These are phyloP conservation scores for Azemiops feae DNA, from an alignment of 2,113 vertebrate species.

Conservation along the genomic window DNA sequence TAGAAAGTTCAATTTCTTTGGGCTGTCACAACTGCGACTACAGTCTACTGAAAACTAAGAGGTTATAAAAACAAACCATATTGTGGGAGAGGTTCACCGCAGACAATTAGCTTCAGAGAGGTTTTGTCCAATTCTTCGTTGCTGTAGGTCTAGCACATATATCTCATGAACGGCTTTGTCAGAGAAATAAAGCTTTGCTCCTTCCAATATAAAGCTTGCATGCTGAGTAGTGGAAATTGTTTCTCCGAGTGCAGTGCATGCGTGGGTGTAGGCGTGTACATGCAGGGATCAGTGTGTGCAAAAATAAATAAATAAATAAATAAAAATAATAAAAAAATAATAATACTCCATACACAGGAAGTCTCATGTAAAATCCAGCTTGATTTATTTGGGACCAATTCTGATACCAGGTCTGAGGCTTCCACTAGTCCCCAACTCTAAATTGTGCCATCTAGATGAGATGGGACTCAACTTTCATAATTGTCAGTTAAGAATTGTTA, in stretches of 20 bases:
- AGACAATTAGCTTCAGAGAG: slow-evolving; percentile 33
- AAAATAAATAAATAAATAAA: not conserved
- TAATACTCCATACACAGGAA: not conserved
- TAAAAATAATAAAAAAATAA: no score
- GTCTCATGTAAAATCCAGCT: not conserved
- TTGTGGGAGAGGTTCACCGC: slow-evolving; percentile 45
- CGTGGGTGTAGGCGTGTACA: not conserved
- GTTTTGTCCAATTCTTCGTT: slow-evolving; percentile 26
- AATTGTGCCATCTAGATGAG: not conserved
- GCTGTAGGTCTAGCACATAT: slow-evolving; percentile 17
- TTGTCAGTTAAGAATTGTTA: not conserved
- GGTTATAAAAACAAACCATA: slow-evolving; percentile 40
- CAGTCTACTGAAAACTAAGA: slow-evolving; percentile 26
- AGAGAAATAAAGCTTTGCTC: slow-evolving; percentile 6
- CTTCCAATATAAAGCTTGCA: slow-evolving; percentile 6
- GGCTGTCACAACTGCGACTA: slow-evolving; percentile 72
- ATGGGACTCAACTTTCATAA: not conserved
- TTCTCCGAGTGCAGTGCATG: not conserved
- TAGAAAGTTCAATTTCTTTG: slow-evolving; percentile 86
- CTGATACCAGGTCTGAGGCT: not conserved
- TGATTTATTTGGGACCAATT: not conserved
- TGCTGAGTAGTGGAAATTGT: slow-evolving; percentile 1
- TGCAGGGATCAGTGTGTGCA: not conserved
- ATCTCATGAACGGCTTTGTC: not conserved
- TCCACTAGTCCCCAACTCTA: not conserved